phyloP scores from a whole-genome alignment of 2,797 vertebrate genomes.

The Neosalanx taihuensis region DNA sequence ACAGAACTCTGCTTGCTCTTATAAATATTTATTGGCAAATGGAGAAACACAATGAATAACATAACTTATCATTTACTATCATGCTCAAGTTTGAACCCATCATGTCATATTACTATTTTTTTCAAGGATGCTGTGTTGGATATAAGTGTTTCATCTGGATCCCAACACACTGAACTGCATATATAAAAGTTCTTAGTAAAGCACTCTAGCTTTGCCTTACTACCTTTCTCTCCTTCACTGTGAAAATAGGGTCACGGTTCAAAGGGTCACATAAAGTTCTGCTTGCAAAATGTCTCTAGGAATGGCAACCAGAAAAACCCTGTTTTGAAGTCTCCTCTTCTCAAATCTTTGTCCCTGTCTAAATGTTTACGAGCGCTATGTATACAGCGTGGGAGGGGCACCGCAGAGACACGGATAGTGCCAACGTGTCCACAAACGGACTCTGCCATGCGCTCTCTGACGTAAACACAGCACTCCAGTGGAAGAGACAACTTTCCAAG shows the following conservation, averaged over 20 bases:
- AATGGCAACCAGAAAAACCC: neutral
- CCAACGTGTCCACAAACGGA: neutral
- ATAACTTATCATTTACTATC: no score
- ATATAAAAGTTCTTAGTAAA: no score
- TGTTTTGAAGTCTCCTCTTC: neutral
- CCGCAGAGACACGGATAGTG: neutral
- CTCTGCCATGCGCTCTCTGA: neutral
- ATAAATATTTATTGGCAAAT: neutral
- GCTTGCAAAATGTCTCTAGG: neutral
- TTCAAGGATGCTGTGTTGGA: no score
- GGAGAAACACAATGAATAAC: neutral
- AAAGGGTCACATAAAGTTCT: neutral
- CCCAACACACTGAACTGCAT: no score
- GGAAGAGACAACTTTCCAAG: neutral
- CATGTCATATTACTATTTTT: no score
- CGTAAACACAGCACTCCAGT: neutral
- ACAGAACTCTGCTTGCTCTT: constrained; percentile 1
- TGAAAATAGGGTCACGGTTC: no score
- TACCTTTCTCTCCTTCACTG: no score
- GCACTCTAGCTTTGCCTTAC: no score
- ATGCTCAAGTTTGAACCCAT: no score
- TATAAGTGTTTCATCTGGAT: no score
- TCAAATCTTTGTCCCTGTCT: neutral
- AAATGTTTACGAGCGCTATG: neutral
- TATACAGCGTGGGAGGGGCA: neutral